phyloP scores from a whole-genome alignment of 1,140 invertebrate species.

The Hyposmocoma kahamanoa region DNA sequence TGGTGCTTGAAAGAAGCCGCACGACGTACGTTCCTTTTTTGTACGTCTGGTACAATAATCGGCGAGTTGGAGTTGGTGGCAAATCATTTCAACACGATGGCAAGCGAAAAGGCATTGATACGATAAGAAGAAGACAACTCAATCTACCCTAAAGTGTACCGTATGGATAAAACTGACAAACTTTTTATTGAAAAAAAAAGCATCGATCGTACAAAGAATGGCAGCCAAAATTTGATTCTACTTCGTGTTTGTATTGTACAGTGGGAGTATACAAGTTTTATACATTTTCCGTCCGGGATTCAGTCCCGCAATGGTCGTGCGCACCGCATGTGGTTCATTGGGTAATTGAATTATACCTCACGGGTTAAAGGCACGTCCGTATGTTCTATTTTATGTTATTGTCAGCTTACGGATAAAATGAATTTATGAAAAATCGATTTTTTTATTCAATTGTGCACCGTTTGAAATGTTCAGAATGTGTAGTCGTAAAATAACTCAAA shows the following conservation, averaged over 20 bases:
- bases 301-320: slow-evolving; percentile 42
- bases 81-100: too few relatives aligned
- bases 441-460: slow-evolving; percentile 8
- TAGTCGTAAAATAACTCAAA: too few relatives aligned
- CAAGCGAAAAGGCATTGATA: too few relatives aligned
- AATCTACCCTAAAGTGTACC: too few relatives aligned
- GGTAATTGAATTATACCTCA: slow-evolving; percentile 60
- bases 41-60: too few relatives aligned
- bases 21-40: too few relatives aligned
- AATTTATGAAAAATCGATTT: slow-evolving; percentile 10
- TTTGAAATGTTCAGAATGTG: not conserved
- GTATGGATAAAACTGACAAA: too few relatives aligned
- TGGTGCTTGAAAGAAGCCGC: too few relatives aligned
- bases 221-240: slow-evolving; percentile 16
- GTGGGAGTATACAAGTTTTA: slow-evolving; percentile 21
- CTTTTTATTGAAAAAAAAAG: too few relatives aligned
- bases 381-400: slow-evolving; percentile 26
- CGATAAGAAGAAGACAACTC: too few relatives aligned
- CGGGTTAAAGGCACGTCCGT: slow-evolving; percentile 18
- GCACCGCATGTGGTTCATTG: slow-evolving; percentile 59
- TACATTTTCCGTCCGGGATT: slow-evolving; percentile 51
- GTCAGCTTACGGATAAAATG: slow-evolving; percentile 12
- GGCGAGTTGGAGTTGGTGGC: too few relatives aligned
- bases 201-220: too few relatives aligned
- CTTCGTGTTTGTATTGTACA: slow-evolving; percentile 28